Percentiles rank a stretch among this genome's conserved stretches.
Conservation (phyloP, 2,797 vertebrate genomes). For the Tokudaia muenninki region DNA sequence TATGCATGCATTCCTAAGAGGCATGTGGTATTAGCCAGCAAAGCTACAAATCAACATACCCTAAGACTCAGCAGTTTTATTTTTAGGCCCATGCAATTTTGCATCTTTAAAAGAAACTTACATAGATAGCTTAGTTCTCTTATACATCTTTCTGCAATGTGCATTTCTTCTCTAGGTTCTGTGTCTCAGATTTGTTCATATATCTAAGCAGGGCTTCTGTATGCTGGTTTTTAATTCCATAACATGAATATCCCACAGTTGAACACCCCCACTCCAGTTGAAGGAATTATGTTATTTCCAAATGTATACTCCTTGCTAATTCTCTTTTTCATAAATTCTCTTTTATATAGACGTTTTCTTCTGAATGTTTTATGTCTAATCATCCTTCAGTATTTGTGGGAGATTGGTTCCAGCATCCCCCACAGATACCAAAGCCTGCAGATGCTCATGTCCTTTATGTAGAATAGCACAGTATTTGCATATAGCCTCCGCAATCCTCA, state of each 20-base stretch:
- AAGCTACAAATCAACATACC: conserved; percentile 54
- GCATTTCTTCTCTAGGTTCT: neutral
- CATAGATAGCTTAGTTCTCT: conserved; percentile 8
- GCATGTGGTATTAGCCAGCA: conserved; percentile 1
- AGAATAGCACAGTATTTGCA: neutral
- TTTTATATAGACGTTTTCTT: neutral
- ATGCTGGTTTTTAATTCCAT: neutral
- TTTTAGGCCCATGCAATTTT: conserved; percentile 39
- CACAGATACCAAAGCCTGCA: neutral
- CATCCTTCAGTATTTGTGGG: neutral
- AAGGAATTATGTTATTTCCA: conserved; percentile 10
- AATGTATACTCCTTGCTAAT: conserved; percentile 18
- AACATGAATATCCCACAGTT: neutral
- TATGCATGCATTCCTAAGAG: neutral
- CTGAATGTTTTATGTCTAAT: neutral
- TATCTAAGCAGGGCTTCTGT: neutral
- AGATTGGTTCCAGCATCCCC: neutral
- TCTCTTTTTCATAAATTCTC: neutral
- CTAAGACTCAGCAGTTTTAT: conserved; percentile 57
- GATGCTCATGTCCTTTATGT: neutral
- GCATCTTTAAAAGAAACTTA: conserved; percentile 30
- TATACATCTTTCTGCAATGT: neutral
- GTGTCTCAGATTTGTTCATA: neutral
- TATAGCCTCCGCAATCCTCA: neutral
- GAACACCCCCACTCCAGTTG: neutral